phyloP scores from a whole-genome alignment of 2,797 vertebrate genomes.

The Xyrichtys novacula region DNA sequence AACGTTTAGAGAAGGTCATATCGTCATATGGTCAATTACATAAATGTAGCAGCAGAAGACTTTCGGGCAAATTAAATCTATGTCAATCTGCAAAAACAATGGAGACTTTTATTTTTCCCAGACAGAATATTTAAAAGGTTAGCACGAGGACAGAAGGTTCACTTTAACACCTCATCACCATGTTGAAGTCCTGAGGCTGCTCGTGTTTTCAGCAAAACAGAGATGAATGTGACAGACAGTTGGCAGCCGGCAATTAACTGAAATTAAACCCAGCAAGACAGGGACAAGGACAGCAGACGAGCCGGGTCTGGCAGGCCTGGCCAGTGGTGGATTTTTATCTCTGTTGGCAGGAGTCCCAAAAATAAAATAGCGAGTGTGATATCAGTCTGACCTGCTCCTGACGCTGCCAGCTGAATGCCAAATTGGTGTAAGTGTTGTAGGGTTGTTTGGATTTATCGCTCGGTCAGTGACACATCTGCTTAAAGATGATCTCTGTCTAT shows the following conservation, averaged over 20 bases:
- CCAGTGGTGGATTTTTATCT: conserved; percentile 33
- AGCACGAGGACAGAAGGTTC: conserved; percentile 13
- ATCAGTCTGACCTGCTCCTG: conserved; percentile 39
- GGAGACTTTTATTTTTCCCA: conserved; percentile 8
- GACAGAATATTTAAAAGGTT: conserved; percentile 33
- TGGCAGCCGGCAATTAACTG: conserved; percentile 52
- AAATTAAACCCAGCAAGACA: conserved; percentile 53
- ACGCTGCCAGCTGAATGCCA: conserved; percentile 20
- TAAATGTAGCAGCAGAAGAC: conserved; percentile 28
- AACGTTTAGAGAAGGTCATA: conserved; percentile 50
- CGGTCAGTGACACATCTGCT: conserved; percentile 45
- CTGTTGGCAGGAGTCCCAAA: conserved; percentile 31
- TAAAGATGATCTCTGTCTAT: conserved; percentile 9
- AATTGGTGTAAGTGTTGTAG: conserved; percentile 17
- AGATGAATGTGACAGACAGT: conserved; percentile 51
- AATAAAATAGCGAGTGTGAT: conserved; percentile 9
- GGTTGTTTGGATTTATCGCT: conserved; percentile 38
- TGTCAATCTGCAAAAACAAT: conserved; percentile 27
- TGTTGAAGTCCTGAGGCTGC: conserved; percentile 29
- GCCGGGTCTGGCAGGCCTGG: conserved; percentile 37
- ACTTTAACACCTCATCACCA: conserved; percentile 32
- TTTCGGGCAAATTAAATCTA: conserved; percentile 45
- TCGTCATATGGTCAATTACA: conserved; percentile 36
- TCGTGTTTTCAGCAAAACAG: conserved; percentile 32
- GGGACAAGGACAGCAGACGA: conserved; percentile 41